Evolutionary conservation across 2,797 vertebrate species (phyloP).

Genomic region (Cottoperca gobio): DNA sequence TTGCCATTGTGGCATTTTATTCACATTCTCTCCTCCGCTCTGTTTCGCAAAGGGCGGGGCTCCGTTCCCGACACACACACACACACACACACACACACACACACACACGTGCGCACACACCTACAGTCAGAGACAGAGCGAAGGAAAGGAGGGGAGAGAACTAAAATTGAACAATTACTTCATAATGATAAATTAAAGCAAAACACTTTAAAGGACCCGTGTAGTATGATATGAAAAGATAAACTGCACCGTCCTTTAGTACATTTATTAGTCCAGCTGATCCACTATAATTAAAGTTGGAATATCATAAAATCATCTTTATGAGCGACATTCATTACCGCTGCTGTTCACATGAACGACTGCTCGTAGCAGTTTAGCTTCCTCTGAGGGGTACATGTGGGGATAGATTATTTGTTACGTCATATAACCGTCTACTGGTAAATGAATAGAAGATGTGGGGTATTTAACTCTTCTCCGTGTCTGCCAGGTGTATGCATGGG

Average conservation of each 20-base stretch:
- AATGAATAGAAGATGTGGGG: neutral
- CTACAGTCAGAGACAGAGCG: too few relatives aligned
- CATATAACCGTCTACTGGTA: neutral
- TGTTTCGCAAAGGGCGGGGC: too few relatives aligned
- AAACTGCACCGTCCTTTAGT: neutral
- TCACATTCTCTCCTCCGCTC: too few relatives aligned
- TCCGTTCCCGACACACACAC: too few relatives aligned
- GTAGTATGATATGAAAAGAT: neutral
- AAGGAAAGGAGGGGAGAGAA: too few relatives aligned
- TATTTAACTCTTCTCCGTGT: neutral
- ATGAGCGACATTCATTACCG: neutral
- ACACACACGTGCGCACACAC: too few relatives aligned
- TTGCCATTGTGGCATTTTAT: neutral
- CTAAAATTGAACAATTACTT: too few relatives aligned
- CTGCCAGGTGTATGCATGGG: constrained; percentile 93
- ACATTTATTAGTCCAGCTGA: neutral
- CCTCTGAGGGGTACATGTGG: neutral
- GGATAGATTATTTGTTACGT: neutral
- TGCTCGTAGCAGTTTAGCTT: neutral
- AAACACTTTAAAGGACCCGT: too few relatives aligned
- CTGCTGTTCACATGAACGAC: constrained; percentile 1
- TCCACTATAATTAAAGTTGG: neutral
- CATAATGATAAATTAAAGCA: too few relatives aligned
- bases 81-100: too few relatives aligned
- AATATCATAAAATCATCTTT: neutral